Percentiles rank a stretch among this genome's conserved stretches.
Conservation (phyloP, 2,888 invertebrate species). For the Leptinotarsa juncta region DNA sequence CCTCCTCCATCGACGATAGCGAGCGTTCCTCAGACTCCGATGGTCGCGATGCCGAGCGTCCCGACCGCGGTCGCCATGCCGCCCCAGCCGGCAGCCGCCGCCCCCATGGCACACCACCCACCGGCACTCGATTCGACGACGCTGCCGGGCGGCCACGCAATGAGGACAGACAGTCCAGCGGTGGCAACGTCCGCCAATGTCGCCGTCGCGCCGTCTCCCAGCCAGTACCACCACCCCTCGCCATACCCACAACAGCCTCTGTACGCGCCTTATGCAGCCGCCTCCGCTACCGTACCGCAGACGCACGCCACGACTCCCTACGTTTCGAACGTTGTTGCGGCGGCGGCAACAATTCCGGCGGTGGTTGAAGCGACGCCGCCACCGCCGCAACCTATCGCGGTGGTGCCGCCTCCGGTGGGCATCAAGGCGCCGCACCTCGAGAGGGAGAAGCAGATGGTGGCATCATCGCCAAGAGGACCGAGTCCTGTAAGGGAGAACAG, state of each 20-base stretch:
- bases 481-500: constrained; percentile 72
- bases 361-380: constrained; percentile 30
- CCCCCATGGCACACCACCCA: constrained; percentile 64
- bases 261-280: constrained; percentile 82
- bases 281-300: constrained; percentile 70
- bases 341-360: constrained; percentile 27
- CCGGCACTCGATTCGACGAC: constrained; percentile 54
- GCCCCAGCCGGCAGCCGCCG: constrained; percentile 69
- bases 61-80: constrained; percentile 64
- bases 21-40: constrained; percentile 50
- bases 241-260: constrained; percentile 65
- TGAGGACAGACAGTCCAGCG: constrained; percentile 69
- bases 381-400: constrained; percentile 24
- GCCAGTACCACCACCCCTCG: constrained; percentile 61
- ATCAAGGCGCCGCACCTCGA: constrained; percentile 32
- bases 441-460: constrained; percentile 53
- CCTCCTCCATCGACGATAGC: constrained; percentile 46
- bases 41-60: constrained; percentile 53
- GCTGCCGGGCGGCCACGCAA: constrained; percentile 56
- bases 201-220: constrained; percentile 69
- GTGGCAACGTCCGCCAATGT: constrained; percentile 67
- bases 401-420: constrained; percentile 19
- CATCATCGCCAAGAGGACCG: constrained; percentile 82
- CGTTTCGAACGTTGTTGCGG: constrained; percentile 70
- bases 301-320: constrained; percentile 77